Evolutionary conservation across 2,888 invertebrate genomes (phyloP).

Genomic region (Drosophila nr. medialis): DNA sequence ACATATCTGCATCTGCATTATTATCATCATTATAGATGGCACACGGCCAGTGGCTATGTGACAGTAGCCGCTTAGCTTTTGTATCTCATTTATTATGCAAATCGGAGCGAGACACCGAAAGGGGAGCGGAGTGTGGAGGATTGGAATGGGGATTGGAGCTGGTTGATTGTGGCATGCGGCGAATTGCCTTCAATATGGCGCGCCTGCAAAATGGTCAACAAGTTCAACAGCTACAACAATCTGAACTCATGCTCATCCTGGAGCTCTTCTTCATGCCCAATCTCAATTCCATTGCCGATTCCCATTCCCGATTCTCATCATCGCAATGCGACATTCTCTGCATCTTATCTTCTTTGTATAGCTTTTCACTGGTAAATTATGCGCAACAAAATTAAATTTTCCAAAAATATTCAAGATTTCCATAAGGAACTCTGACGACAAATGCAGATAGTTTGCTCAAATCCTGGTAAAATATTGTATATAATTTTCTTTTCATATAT

Average conservation of each 20-base stretch:
- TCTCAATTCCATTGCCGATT: not conserved
- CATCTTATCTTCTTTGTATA: not conserved
- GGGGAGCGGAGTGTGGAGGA: not conserved
- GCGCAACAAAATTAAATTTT: too few relatives aligned
- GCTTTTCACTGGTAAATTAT: too few relatives aligned
- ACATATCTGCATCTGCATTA: slow-evolving; percentile 68
- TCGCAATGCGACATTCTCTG: not conserved
- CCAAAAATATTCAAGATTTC: too few relatives aligned
- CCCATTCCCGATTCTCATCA: not conserved
- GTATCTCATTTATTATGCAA: slow-evolving; percentile 79
- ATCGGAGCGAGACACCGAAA: slow-evolving; percentile 52
- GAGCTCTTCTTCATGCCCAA: not conserved
- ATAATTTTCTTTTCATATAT: too few relatives aligned
- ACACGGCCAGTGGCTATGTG: slow-evolving; percentile 72
- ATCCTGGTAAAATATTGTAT: too few relatives aligned
- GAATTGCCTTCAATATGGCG: slow-evolving; percentile 32
- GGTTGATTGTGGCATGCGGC: slow-evolving; percentile 10
- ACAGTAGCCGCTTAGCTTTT: slow-evolving; percentile 78
- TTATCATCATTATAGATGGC: slow-evolving; percentile 77
- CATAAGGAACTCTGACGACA: not conserved
- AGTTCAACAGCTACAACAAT: slow-evolving; percentile 53
- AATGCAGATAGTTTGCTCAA: not conserved
- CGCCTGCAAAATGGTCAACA: slow-evolving; percentile 44
- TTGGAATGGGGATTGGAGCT: not conserved
- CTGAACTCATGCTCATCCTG: not conserved